These are phyloP conservation scores for Cryptoblepharus egeriae DNA, from an alignment of 2,797 vertebrate species.

Conservation along the genomic window DNA sequence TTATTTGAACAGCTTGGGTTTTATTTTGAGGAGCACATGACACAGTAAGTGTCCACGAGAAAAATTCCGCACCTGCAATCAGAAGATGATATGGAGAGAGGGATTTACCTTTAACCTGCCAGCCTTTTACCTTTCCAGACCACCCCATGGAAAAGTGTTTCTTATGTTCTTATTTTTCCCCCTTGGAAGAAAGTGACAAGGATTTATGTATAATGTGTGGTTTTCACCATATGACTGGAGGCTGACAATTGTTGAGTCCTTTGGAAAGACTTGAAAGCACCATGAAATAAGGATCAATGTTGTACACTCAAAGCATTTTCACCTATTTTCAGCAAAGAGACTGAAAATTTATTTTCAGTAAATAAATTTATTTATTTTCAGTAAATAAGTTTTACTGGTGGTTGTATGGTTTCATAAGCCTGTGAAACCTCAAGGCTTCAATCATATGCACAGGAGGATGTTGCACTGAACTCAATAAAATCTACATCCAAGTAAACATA, in stretches of 20 bases:
- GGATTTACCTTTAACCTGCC: neutral
- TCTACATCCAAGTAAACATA: conserved; percentile 14
- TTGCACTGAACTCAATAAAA: neutral
- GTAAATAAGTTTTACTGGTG: neutral
- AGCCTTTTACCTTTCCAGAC: neutral
- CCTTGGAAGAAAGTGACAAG: neutral
- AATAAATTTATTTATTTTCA: neutral
- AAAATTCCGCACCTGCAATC: neutral
- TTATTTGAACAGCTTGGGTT: no score
- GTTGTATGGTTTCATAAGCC: neutral
- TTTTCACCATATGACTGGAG: neutral
- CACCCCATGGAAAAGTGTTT: neutral
- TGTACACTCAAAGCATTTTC: neutral
- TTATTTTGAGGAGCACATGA: no score
- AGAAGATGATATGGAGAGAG: neutral
- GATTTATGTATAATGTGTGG: no score
- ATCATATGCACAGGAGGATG: neutral
- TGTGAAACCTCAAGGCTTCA: neutral
- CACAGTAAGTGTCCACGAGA: no score
- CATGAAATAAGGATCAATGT: neutral
- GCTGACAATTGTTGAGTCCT: neutral
- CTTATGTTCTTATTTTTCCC: conserved; percentile 12
- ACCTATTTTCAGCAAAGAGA: no score
- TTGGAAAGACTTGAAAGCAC: neutral
- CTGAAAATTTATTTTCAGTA: no score